Evolutionary conservation across 2,113 vertebrate genomes (phyloP).

Genomic region (Bufo gargarizans): DNA sequence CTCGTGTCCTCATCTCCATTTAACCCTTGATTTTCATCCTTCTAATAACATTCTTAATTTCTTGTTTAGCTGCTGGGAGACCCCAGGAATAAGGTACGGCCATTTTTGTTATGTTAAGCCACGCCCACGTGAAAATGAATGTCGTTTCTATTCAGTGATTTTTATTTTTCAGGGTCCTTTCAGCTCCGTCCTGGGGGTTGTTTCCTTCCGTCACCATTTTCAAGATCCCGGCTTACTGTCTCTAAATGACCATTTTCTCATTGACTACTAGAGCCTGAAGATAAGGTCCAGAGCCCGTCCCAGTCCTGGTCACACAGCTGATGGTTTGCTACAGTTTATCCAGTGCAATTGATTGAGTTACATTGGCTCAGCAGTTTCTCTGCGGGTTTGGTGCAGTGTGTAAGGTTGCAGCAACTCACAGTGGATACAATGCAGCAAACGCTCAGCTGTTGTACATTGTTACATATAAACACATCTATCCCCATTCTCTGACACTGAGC

Average conservation of each 20-base stretch:
- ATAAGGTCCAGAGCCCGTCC: no score
- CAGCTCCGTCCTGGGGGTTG: no score
- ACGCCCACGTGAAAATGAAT: background rate
- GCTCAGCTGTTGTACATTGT: background rate
- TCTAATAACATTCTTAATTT: slow-evolving; percentile 44
- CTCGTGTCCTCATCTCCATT: slow-evolving; percentile 5
- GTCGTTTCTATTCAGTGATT: background rate
- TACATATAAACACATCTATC: no score
- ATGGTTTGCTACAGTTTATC: background rate
- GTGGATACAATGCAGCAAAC: background rate
- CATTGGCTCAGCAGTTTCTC: background rate
- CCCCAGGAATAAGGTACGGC: slow-evolving; percentile 98
- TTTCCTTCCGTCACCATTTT: no score
- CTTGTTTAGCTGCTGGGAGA: slow-evolving; percentile 92
- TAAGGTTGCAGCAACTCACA: no score
- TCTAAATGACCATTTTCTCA: no score
- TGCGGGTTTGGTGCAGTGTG: no score
- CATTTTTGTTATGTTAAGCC: slow-evolving; percentile 1
- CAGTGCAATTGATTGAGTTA: background rate
- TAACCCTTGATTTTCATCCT: slow-evolving; percentile 8
- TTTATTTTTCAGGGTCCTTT: background rate
- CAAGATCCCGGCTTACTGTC: no score
- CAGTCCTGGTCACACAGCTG: background rate
- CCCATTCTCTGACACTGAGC: no score
- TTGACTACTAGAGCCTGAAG: no score